Percentiles rank a stretch among this genome's conserved stretches.
Conservation (phyloP, 1,140 invertebrate genomes). For the Hypothenemus hampei region DNA sequence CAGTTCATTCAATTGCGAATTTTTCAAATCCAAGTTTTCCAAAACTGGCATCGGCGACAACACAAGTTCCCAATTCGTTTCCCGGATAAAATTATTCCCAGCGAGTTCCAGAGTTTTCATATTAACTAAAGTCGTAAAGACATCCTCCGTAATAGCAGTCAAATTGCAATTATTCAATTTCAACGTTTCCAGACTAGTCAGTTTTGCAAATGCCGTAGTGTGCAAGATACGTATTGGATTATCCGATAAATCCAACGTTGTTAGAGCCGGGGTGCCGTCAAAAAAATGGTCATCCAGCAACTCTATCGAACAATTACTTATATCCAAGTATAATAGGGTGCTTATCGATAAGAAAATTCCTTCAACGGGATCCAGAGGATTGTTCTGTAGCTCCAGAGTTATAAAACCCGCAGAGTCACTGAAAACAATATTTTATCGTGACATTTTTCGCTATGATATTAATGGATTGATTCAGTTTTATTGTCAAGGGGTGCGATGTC, state of each 20-base stretch:
- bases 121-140: conserved; percentile 55
- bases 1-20: conserved; percentile 56
- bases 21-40: conserved; percentile 60
- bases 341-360: conserved; percentile 62
- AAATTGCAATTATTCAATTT: conserved; percentile 62
- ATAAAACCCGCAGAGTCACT: conserved; percentile 65
- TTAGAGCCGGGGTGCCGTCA: conserved; percentile 59
- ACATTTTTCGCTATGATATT: conserved; percentile 1
- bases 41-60: conserved; percentile 55
- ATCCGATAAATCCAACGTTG: conserved; percentile 62
- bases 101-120: conserved; percentile 61
- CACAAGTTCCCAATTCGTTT: conserved; percentile 56
- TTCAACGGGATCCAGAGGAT: conserved; percentile 56
- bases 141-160: conserved; percentile 52
- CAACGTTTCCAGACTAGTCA: conserved; percentile 60
- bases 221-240: conserved; percentile 59
- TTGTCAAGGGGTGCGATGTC: background rate
- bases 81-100: conserved; percentile 52
- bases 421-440: conserved; percentile 33
- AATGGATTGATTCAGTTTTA: background rate
- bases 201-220: conserved; percentile 56
- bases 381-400: conserved; percentile 64
- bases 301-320: conserved; percentile 58
- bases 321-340: conserved; percentile 61
- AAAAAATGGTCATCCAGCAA: conserved; percentile 60